These are phyloP conservation scores for Mormyrops boulengeri DNA, from an alignment of 2,797 vertebrate genomes.

Conservation along the genomic window DNA sequence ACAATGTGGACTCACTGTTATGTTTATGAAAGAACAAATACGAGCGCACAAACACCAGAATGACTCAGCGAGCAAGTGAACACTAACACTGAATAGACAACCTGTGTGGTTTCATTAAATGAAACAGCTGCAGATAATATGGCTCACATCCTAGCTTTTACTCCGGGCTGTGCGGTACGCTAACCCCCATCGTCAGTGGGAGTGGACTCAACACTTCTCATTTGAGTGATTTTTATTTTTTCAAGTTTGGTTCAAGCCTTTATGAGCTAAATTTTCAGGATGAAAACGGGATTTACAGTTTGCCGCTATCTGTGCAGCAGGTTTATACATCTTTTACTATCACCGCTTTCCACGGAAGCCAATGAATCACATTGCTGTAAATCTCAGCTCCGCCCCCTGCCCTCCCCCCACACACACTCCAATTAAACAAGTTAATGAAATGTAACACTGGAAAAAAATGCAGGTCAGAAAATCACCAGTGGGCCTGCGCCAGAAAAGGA, in stretches of 20 bases:
- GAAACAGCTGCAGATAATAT: neutral
- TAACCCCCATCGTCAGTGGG: neutral
- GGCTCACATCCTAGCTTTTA: neutral
- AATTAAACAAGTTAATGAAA: conserved; percentile 1
- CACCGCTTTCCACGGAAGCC: neutral
- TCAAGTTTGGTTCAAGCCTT: neutral
- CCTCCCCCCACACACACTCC: neutral
- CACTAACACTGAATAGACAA: neutral
- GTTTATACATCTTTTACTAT: neutral
- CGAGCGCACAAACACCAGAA: too few relatives aligned
- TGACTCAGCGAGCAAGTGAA: neutral
- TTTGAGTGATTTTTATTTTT: neutral
- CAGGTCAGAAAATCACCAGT: neutral
- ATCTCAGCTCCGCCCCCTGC: neutral
- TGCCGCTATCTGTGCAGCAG: neutral
- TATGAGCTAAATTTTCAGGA: neutral
- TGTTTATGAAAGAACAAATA: neutral
- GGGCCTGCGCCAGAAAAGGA: neutral
- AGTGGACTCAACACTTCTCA: too few relatives aligned
- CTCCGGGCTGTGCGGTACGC: neutral
- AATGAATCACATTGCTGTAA: neutral
- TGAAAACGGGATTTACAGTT: neutral
- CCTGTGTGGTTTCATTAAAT: neutral
- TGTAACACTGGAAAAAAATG: neutral
- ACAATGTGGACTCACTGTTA: neutral